Evolutionary conservation across 2,113 vertebrate genomes (phyloP).

Genomic region (Peromyscus maniculatus): DNA sequence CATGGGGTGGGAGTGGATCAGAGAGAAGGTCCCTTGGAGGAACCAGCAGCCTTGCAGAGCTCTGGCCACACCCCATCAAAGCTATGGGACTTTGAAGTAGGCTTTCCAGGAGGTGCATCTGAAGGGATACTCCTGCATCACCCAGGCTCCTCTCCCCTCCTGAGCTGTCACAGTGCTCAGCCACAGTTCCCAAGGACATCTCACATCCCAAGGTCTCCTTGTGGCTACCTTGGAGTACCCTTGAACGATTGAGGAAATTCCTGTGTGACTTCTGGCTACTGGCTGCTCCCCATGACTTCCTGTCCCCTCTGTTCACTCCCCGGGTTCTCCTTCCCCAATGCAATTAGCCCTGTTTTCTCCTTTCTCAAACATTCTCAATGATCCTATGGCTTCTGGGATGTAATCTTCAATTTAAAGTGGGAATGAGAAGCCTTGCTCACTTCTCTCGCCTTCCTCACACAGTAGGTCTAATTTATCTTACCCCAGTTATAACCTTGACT

Average conservation of each 20-base stretch:
- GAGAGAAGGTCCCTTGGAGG: not conserved
- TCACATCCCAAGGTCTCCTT: rapidly evolving
- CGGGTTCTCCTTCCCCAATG: not conserved
- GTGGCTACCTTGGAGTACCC: not conserved
- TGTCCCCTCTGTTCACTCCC: not conserved
- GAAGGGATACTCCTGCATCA: rapidly evolving
- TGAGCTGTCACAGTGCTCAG: not conserved
- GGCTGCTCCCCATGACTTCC: not conserved
- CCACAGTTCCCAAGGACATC: rapidly evolving
- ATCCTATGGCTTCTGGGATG: not conserved
- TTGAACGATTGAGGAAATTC: not conserved
- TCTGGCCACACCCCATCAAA: not conserved
- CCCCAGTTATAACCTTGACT: not conserved
- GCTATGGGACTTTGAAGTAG: rapidly evolving
- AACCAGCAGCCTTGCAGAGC: rapidly evolving
- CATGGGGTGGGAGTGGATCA: rapidly evolving
- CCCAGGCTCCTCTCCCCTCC: not conserved
- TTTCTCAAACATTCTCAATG: not conserved
- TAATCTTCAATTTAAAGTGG: not conserved
- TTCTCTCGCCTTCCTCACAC: not conserved
- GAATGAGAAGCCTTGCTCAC: not conserved
- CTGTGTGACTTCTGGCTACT: no score
- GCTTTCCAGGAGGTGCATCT: rapidly evolving
- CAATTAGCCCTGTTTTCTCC: not conserved
- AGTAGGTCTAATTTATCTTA: not conserved